Conservation (phyloP, 2,888 invertebrate species). For the Lithophane semibrunnea region DNA sequence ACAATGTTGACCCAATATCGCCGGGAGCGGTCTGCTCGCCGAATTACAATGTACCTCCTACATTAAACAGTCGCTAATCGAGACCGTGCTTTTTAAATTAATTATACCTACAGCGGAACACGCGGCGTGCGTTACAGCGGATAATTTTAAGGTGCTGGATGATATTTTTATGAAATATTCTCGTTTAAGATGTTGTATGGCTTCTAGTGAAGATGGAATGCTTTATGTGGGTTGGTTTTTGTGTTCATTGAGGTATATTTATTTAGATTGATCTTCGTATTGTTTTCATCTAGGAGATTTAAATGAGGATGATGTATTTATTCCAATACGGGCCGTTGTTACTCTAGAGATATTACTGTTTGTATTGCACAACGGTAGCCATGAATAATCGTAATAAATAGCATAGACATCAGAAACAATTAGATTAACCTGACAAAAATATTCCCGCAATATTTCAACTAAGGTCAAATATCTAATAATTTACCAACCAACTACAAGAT, state of each 20-base stretch:
- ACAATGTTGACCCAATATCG: conserved; percentile 81
- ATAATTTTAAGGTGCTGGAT: conserved; percentile 25
- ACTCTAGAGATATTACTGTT: too few species aligned
- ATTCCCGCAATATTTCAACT: neutral
- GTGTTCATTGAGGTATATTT: conserved; percentile 19
- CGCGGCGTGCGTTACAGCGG: conserved; percentile 29
- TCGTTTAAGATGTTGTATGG: conserved; percentile 31
- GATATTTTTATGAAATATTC: conserved; percentile 34
- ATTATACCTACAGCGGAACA: conserved; percentile 57
- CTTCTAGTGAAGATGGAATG: conserved; percentile 13
- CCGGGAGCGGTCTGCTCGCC: conserved; percentile 61
- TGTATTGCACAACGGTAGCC: neutral
- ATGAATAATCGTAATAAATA: conserved; percentile 10
- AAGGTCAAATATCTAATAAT: conserved; percentile 31
- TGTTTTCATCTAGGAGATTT: neutral
- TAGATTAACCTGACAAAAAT: neutral
- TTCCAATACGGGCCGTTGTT: neutral
- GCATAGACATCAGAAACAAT: neutral
- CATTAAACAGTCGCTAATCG: conserved; percentile 74
- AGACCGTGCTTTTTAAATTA: conserved; percentile 68
- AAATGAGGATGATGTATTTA: neutral
- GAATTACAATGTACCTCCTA: conserved; percentile 74
- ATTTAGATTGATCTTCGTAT: neutral
- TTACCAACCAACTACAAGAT: conserved; percentile 16
- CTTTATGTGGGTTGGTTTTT: conserved; percentile 22